Base-by-base conservation (phyloP, 2,113 vertebrate species). In the Pycnonotus jocosus region DNA sequence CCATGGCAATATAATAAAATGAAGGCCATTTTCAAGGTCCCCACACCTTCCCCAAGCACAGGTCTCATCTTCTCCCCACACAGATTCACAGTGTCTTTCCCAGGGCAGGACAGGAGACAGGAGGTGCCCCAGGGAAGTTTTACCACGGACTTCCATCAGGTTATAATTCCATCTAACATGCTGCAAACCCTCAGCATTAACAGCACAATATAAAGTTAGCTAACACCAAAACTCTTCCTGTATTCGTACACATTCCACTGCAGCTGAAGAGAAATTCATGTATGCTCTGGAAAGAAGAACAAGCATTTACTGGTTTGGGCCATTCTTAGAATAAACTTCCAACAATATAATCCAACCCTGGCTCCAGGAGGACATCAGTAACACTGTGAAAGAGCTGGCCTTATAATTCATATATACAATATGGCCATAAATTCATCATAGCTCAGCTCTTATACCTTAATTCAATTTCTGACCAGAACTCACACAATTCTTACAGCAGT, bases 121-220 rank as follows among this genome's bases (percentile, higher is more conserved):
- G 37, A 70, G 66, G 13, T 4, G 13, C 54, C 50, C 40, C 20
- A 9, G 4, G 20, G 40, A 33, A 66, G 37, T 35, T 86, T 81
- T 21, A 27, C 27, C 12, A 24, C 3, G 0, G 2, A 6, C 15
- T 72, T 79, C 40, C 48, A 38, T 1, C 0, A 66, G 28, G 17
- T 0, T 81, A 57, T 12, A 62, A 23, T 25, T 51, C 66, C 57
- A 25, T n/a, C 40, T 28, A 7, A 19, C 0, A 0, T 5, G 13
- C 76, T 86, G 48, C 76, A 89, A 68, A 91, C 30, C 48, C 40
- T 56, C 21, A 8, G 17, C 4, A 10, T 25, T 24, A 60, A 8
- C 42, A 91, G 56, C 11, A 5, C 9, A 6, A 22, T 0, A 7
- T 5, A 4, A 73, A 84, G 33, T 54, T 12, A 72, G 10, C 6